Evolutionary conservation across 2,113 vertebrate genomes (phyloP).

Genomic region (Psittacula cyanocephala): DNA sequence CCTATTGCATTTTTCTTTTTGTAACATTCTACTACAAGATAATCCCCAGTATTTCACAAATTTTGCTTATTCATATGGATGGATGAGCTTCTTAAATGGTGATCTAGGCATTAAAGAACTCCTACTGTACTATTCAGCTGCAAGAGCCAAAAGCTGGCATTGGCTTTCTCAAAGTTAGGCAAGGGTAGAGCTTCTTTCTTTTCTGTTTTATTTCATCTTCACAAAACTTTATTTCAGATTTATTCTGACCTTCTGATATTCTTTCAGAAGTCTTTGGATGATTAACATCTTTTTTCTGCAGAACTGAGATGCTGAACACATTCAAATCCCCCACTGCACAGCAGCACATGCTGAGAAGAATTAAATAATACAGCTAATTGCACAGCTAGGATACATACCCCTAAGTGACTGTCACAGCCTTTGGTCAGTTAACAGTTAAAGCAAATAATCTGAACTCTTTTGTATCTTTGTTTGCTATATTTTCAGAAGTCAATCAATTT

Average conservation of each 20-base stretch:
- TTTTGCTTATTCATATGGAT: slow-evolving; percentile 45
- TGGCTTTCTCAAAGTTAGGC: slow-evolving; percentile 56
- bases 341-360: slow-evolving; percentile 49
- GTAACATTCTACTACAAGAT: slow-evolving; percentile 21
- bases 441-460: slow-evolving; percentile 32
- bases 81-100: slow-evolving; percentile 50
- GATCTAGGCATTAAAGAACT: slow-evolving; percentile 40
- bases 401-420: slow-evolving; percentile 53
- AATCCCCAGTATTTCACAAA: slow-evolving; percentile 44
- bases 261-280: slow-evolving; percentile 71
- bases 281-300: slow-evolving; percentile 65
- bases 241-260: slow-evolving; percentile 71
- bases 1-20: slow-evolving; percentile 46
- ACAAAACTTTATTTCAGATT: slow-evolving; percentile 73
- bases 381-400: slow-evolving; percentile 13
- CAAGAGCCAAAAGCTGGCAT: slow-evolving; percentile 52
- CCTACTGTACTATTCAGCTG: slow-evolving; percentile 15
- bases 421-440: slow-evolving; percentile 67
- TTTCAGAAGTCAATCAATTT: slow-evolving; percentile 71
- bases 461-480: slow-evolving; percentile 21
- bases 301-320: slow-evolving; percentile 68
- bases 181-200: slow-evolving; percentile 47
- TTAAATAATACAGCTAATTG: slow-evolving; percentile 69
- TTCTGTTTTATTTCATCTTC: slow-evolving; percentile 67
- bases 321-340: slow-evolving; percentile 66